Evolutionary conservation across 2,888 invertebrate species (phyloP).

Genomic region (Norana najaformis): DNA sequence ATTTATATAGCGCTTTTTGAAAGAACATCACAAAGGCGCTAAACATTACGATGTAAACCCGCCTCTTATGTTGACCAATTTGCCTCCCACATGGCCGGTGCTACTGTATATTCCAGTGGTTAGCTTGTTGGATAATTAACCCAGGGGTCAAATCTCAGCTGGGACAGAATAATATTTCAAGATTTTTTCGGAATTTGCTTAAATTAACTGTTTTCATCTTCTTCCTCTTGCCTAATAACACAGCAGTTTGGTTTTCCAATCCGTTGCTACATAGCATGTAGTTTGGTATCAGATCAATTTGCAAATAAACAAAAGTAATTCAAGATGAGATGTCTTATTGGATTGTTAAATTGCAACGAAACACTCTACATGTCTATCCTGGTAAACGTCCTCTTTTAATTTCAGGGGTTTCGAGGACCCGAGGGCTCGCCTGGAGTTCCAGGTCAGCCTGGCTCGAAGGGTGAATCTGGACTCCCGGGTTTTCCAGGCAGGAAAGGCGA

Average conservation of each 20-base stretch:
- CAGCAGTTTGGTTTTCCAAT: background rate
- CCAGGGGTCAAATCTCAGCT: no score
- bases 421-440: constrained; percentile 19
- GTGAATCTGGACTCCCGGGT: background rate
- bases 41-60: no score
- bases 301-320: background rate
- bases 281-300: background rate
- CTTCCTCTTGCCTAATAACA: background rate
- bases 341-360: background rate
- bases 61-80: no score
- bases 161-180: no score
- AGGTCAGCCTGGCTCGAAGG: constrained; percentile 21
- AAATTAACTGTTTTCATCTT: background rate
- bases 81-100: no score
- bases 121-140: no score
- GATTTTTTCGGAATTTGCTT: background rate
- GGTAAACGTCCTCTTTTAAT: background rate
- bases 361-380: no score
- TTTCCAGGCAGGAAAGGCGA: constrained; percentile 24
- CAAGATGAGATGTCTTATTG: background rate
- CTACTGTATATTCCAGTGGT: no score
- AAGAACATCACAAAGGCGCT: no score
- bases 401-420: background rate
- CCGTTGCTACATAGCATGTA: background rate
- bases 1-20: no score